A percentile compares a stretch with the other conserved stretches of the same genome.
phyloP scores from a whole-genome alignment of 2,888 invertebrate species.

The Rhabditoides inermis region DNA sequence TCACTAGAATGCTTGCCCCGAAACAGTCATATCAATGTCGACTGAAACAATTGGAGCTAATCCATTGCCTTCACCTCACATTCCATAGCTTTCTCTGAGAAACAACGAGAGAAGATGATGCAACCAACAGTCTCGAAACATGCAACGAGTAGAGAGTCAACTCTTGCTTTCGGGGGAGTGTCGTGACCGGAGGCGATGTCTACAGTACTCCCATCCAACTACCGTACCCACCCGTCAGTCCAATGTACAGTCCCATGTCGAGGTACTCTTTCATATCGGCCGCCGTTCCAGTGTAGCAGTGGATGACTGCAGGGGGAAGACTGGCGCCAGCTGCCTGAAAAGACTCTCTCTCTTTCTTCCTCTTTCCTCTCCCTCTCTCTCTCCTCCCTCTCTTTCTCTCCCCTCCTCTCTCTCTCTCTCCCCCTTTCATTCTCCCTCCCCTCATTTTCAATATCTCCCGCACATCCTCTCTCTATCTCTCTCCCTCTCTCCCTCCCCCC shows the following conservation, averaged over 20 bases:
- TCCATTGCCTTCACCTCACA: no score
- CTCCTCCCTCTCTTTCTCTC: constrained; percentile 73
- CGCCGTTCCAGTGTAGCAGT: constrained; percentile 81
- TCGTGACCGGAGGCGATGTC: no score
- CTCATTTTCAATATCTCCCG: constrained; percentile 64
- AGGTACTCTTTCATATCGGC: constrained; percentile 76
- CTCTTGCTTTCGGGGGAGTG: no score
- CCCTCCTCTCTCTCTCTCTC: constrained; percentile 88
- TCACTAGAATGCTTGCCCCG: no score
- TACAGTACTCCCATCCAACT: background rate
- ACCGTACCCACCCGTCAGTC: constrained; percentile 63
- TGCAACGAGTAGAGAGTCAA: no score
- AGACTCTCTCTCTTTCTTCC: background rate
- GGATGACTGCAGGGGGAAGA: constrained; percentile 75
- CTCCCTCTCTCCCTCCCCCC: constrained; percentile 9
- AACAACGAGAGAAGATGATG: no score
- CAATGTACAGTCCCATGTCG: constrained; percentile 75
- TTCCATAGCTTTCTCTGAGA: no score
- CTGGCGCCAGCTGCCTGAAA: background rate
- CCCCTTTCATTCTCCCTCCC: constrained; percentile 7
- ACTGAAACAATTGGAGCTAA: no score
- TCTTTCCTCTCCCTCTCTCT: constrained; percentile 59
- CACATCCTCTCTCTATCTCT: constrained; percentile 72
- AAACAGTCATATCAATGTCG: no score
- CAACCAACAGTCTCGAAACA: no score